These are phyloP conservation scores for Amniataba percoides DNA, from an alignment of 2,797 vertebrate genomes.

Conservation along the genomic window DNA sequence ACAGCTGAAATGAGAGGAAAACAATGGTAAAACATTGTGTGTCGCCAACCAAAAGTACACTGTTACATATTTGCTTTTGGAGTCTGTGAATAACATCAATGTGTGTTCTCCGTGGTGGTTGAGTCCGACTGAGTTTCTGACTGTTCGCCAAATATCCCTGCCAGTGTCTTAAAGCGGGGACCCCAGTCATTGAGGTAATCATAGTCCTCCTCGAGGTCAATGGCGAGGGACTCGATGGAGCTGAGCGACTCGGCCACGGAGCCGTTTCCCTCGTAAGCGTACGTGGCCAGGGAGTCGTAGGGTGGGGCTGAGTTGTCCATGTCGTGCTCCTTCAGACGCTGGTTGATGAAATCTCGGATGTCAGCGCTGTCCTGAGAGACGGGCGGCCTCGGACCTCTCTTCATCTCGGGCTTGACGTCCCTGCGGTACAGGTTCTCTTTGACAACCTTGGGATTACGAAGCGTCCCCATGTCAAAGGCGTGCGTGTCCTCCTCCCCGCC, in stretches of 20 bases:
- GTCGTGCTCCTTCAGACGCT: slow-evolving; percentile 93
- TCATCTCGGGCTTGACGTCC: slow-evolving; percentile 93
- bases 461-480: slow-evolving; percentile 97
- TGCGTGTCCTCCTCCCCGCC: slow-evolving; percentile 98
- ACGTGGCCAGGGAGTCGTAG: slow-evolving; percentile 97
- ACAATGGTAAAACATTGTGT: slow-evolving; percentile 49
- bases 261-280: slow-evolving; percentile 95
- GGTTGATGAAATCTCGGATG: slow-evolving; percentile 94
- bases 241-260: slow-evolving; percentile 96
- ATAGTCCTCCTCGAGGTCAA: slow-evolving; percentile 92
- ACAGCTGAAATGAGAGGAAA: slow-evolving; percentile 47
- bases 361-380: slow-evolving; percentile 91
- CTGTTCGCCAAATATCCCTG: slow-evolving; percentile 94
- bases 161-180: slow-evolving; percentile 95
- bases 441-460: slow-evolving; percentile 94
- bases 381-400: slow-evolving; percentile 69
- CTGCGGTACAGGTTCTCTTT: slow-evolving; percentile 94
- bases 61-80: slow-evolving; percentile 56
- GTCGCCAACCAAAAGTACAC: slow-evolving; percentile 49
- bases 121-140: slow-evolving; percentile 85
- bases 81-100: slow-evolving; percentile 76
- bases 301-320: slow-evolving; percentile 92
- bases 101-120: slow-evolving; percentile 78
- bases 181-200: slow-evolving; percentile 97
- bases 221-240: slow-evolving; percentile 91